Conservation (phyloP, 2,113 vertebrate species). For the Leiothrix lutea region DNA sequence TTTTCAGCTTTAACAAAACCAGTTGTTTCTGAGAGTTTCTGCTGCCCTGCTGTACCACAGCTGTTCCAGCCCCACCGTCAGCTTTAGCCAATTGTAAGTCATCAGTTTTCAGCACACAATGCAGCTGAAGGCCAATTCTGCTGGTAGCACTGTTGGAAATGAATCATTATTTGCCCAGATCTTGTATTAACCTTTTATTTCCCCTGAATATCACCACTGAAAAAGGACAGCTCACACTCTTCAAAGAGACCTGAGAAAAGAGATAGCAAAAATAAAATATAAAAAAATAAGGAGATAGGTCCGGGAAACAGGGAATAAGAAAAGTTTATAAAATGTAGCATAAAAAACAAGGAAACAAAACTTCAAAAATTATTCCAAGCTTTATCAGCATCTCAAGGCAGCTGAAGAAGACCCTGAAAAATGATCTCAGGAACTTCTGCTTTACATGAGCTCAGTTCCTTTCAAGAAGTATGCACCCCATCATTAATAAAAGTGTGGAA, state of each 20-base stretch:
- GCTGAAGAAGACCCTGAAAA: neutral
- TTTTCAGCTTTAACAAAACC: slow-evolving; percentile 7
- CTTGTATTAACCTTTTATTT: slow-evolving; percentile 36
- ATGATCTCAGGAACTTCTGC: neutral
- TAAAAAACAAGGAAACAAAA: neutral
- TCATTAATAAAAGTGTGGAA: neutral
- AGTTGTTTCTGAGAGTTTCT: slow-evolving; percentile 39
- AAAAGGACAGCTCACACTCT: neutral
- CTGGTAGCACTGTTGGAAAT: slow-evolving; percentile 2
- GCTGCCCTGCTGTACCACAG: neutral
- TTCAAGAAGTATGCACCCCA: neutral
- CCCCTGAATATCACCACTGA: neutral
- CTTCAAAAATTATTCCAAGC: neutral
- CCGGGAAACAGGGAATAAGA: neutral
- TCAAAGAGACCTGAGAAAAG: neutral
- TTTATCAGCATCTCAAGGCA: neutral
- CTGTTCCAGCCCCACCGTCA: neutral
- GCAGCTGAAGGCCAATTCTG: slow-evolving; percentile 22
- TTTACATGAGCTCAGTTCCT: neutral
- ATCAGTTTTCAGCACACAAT: slow-evolving; percentile 45
- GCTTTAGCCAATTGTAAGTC: slow-evolving; percentile 37
- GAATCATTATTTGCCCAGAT: neutral
- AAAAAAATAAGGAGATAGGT: neutral
- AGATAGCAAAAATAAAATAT: neutral
- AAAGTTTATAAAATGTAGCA: neutral